Percentiles rank a stretch among this genome's conserved stretches.
Evolutionary conservation across 2,888 invertebrate genomes (phyloP).

Genomic region (Clitarchus hookeri): DNA sequence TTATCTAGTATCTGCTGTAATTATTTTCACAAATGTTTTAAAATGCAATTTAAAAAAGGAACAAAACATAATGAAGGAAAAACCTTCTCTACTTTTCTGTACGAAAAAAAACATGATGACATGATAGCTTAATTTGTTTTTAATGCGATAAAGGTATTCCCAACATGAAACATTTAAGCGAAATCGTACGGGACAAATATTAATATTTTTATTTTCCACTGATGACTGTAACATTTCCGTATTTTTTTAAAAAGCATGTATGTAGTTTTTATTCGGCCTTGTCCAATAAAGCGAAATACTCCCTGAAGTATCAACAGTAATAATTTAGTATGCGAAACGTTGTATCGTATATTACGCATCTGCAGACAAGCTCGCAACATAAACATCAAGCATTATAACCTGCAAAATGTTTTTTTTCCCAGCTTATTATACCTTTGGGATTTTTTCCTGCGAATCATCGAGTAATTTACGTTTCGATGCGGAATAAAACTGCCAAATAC

Average conservation of each 20-base stretch:
- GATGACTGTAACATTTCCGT: background rate
- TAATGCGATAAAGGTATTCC: background rate
- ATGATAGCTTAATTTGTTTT: constrained; percentile 4
- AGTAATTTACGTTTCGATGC: background rate
- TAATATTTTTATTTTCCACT: constrained; percentile 6
- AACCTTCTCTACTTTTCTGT: background rate
- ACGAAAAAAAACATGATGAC: background rate
- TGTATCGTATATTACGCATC: background rate
- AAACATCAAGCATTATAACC: background rate
- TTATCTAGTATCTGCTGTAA: background rate
- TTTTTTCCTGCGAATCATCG: background rate
- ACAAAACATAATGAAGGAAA: background rate
- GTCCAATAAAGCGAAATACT: constrained; percentile 5
- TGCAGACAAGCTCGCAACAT: background rate
- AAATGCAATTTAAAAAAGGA: background rate
- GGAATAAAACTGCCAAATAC: background rate
- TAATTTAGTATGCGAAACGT: background rate
- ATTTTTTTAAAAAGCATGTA: background rate
- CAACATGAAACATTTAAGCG: constrained; percentile 4
- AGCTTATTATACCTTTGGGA: background rate
- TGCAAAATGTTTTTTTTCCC: background rate
- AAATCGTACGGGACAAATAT: background rate
- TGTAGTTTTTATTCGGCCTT: constrained; percentile 2
- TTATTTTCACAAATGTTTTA: constrained; percentile 14
- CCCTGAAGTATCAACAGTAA: constrained; percentile 9